Evolutionary conservation across 2,113 vertebrate species (phyloP).

Genomic region (Oryzias curvinotus): DNA sequence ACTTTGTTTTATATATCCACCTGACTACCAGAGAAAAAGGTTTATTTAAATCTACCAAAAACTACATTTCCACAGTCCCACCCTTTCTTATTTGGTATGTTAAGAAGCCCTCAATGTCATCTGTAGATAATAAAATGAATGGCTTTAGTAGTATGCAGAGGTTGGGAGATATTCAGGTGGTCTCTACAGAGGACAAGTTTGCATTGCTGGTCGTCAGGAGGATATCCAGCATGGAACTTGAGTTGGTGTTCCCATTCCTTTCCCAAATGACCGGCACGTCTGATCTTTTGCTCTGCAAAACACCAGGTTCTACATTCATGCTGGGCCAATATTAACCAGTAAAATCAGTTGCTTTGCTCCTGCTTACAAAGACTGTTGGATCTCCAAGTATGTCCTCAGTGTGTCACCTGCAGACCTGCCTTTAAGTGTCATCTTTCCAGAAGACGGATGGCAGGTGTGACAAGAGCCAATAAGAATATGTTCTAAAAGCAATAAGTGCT

Average conservation of each 20-base stretch:
- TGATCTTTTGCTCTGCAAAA: conserved; percentile 48
- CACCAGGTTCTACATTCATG: conserved; percentile 53
- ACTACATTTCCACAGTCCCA: too few species aligned
- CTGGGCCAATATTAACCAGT: conserved; percentile 63
- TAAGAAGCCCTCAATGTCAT: too few species aligned
- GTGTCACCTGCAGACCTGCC: conserved; percentile 81
- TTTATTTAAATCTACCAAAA: too few species aligned
- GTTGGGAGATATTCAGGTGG: too few species aligned
- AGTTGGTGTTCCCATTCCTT: conserved; percentile 32
- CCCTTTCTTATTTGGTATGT: too few species aligned
- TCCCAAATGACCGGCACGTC: background rate
- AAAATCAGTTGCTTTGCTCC: conserved; percentile 82
- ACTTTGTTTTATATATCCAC: too few species aligned
- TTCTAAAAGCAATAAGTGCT: conserved; percentile 84
- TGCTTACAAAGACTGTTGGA: conserved; percentile 68
- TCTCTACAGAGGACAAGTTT: too few species aligned
- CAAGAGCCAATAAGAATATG: conserved; percentile 85
- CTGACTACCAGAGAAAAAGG: too few species aligned
- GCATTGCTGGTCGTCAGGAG: too few species aligned
- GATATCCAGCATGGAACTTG: too few species aligned
- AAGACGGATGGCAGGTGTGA: conserved; percentile 84
- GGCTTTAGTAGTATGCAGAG: too few species aligned
- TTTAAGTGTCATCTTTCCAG: conserved; percentile 58
- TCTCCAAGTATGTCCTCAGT: conserved; percentile 79
- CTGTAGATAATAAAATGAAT: too few species aligned